Evolutionary conservation across 2,113 vertebrate species (phyloP), one percentile per base, ranked within the genome.

Genomic region (Euleptes europaea): DNA sequence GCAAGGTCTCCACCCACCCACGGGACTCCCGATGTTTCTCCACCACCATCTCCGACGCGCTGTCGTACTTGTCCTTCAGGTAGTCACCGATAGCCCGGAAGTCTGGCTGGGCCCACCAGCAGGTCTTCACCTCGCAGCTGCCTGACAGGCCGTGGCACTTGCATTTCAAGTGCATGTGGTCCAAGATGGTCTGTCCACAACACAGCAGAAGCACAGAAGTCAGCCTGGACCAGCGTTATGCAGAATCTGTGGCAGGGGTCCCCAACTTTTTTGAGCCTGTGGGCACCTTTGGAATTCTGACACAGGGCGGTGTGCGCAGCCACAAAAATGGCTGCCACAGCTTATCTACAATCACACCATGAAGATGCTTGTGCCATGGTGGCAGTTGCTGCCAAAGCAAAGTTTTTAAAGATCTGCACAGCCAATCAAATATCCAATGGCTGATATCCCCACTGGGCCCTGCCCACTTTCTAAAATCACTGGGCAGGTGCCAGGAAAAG

Each of bases 1-100:
- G 96, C 15, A 99, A 96, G 1, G 99, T 99, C 93, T 99, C 99
- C 69, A 99, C 99, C 99, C 99, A 99, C 79, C 99, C 99, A 0
- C 98, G 97, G 0, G 98, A 99, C 91, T 99, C 98, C 0, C 98
- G 96, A 92, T 99, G 98, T 95, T 99, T 99, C 90, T 99, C 98
- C 89, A 99, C 98, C 94, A 99, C 97, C 98, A 99, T 99, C 96
- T 99, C 98, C 0, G 98, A 99, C 82, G 98, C 98, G 28, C 98
- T 99, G 98, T 99, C 98, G 0, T 99, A 99, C 89, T 99, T 99
- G 90, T 99, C 98, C 93, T 99, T 99, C 93, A 99, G 97, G 96
- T 98, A 99, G 94, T 99, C 98, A 0, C 98, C 98, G 9, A 99
- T 97, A 60, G 97, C 97, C 1, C 98, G 97, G 95, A 99, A 99